Evolutionary conservation across 2,113 vertebrate species (phyloP), one percentile per base, ranked within the genome.

Genomic region (Chlorodrepanis virens): DNA sequence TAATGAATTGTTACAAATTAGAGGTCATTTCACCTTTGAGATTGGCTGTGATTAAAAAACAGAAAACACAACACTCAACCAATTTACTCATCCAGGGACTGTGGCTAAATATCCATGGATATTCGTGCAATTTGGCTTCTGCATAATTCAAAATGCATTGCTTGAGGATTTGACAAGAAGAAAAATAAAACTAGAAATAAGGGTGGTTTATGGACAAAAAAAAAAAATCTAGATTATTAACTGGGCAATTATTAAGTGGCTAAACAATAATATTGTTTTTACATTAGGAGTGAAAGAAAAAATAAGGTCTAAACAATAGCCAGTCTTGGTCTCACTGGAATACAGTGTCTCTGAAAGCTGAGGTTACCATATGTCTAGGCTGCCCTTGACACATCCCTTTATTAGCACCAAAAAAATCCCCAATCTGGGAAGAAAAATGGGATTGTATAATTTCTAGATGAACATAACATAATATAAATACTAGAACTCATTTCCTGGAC

Each of bases 1-100:
- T 74, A 93, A 96, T 72, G 45, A 94, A 95, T 92, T 89, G 56
- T 86, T 93, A 79, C 37, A 94, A 91, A 92, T 80, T 79, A 90
- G 77, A 92, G 86, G 84, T 72, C 87, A 53, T 87, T 94, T 92
- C 57, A 95, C 79, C 56, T 95, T 84, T 79, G 52, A 81, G 83
- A 91, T 57, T 63, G 74, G 15, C 27, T 83, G 27, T 91, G 68
- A 87, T 75, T 80, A 54, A 63, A 69, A 87, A 60, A 86, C 14
- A 0, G 28, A 87, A 78, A 89, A 7, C 15, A 37, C 24, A 77
- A n/a, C 40, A 68, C 40, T 84, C 95, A 80, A 27, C 39, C 37
- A n/a, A 20, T 49, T 75, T 94, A 85, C 5, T 3, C 45, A 47
- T 47, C 60, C 31, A 40, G 45, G 52, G 10, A 19, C 40, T 45